These are phyloP conservation scores for Acrobasis consociella DNA, from an alignment of 2,888 invertebrate species.

Conservation along the genomic window DNA sequence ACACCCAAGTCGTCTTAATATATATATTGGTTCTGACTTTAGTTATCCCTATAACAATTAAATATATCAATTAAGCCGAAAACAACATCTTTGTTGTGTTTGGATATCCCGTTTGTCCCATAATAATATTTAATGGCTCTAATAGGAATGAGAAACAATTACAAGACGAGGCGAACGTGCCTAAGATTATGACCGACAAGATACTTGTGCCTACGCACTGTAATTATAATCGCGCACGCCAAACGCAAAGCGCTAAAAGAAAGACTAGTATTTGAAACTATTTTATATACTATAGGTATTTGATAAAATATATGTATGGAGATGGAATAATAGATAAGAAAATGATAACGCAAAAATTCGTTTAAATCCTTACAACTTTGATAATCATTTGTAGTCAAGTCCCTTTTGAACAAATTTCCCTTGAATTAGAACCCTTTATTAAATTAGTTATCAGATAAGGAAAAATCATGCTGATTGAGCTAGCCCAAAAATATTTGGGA, in stretches of 20 bases:
- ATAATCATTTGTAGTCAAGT: too few species aligned
- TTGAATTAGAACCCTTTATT: too few species aligned
- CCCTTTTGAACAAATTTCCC: too few species aligned
- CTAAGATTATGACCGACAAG: constrained; percentile 33
- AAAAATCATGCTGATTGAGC: too few species aligned
- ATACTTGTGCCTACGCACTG: constrained; percentile 25
- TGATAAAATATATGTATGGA: too few species aligned
- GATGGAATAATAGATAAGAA: too few species aligned
- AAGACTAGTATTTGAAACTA: too few species aligned
- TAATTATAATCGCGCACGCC: not conserved
- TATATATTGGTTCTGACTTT: not conserved
- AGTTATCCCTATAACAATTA: constrained; percentile 3
- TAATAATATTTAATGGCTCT: constrained; percentile 27
- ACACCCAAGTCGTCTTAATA: not conserved
- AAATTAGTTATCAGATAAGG: too few species aligned
- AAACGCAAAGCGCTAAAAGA: not conserved
- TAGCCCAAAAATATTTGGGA: too few species aligned
- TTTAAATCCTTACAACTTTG: too few species aligned
- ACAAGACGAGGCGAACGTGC: constrained; percentile 32
- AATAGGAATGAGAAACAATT: constrained; percentile 35
- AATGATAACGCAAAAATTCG: too few species aligned
- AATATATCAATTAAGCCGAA: constrained; percentile 18
- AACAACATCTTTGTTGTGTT: constrained; percentile 9
- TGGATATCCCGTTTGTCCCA: constrained; percentile 9
- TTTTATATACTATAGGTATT: too few species aligned